Evolutionary conservation across 2,888 invertebrate species (phyloP).

Genomic region (Eupeodes luniger): DNA sequence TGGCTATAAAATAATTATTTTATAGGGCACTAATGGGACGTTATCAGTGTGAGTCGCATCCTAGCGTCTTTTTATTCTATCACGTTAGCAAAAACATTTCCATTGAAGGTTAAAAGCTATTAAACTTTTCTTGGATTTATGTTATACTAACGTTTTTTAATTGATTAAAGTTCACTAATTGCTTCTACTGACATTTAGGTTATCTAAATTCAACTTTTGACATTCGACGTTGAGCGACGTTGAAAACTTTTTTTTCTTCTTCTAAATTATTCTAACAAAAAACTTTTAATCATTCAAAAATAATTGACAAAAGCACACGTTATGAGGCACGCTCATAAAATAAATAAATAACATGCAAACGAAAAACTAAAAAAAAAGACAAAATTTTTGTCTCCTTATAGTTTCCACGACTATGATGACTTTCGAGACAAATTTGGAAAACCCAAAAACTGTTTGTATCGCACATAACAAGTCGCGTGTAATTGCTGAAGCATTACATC

Average conservation of each 20-base stretch:
- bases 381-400: constrained; percentile 43
- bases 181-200: no score
- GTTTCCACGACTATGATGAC: constrained; percentile 14
- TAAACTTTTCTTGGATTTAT: no score
- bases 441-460: constrained; percentile 18
- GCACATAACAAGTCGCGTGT: constrained; percentile 66
- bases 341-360: neutral
- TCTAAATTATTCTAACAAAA: constrained; percentile 45
- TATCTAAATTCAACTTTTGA: neutral
- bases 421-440: constrained; percentile 31
- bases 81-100: no score
- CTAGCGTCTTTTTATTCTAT: no score
- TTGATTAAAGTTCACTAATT: no score
- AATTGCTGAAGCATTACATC: constrained; percentile 72
- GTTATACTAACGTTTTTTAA: no score
- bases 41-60: no score
- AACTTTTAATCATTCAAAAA: neutral
- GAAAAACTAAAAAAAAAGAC: neutral
- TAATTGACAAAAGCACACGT: constrained; percentile 36
- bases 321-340: constrained; percentile 12
- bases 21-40: no score
- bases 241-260: neutral
- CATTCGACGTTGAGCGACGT: neutral
- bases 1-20: no score
- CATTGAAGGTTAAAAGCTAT: no score